Evolutionary conservation across 2,797 vertebrate species (phyloP).

Genomic region (Scolopax rusticola): DNA sequence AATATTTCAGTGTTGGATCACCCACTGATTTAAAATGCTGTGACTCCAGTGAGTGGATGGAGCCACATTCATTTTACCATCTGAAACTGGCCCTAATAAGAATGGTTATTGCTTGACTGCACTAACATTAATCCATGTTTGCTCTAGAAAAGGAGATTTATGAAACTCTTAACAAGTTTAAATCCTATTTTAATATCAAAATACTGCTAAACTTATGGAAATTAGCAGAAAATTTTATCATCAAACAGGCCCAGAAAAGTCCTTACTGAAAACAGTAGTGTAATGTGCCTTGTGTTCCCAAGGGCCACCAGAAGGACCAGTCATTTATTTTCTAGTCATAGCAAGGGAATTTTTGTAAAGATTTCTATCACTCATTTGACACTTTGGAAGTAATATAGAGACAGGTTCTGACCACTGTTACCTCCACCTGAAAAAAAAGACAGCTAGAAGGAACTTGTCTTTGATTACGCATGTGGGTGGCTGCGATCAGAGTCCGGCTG

Average conservation of each 20-base stretch:
- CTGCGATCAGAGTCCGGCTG: not conserved
- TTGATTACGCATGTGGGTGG: not conserved
- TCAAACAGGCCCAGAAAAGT: not conserved
- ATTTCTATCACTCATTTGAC: not conserved
- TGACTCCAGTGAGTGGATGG: not conserved
- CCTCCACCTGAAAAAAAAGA: not conserved
- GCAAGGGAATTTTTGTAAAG: not conserved
- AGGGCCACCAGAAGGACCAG: not conserved
- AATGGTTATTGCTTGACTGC: not conserved
- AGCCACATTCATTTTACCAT: not conserved
- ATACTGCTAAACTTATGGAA: not conserved
- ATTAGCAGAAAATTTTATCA: not conserved
- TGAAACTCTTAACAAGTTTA: not conserved
- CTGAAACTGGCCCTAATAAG: not conserved
- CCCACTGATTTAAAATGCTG: not conserved
- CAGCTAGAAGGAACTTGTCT: not conserved
- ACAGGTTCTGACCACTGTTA: not conserved
- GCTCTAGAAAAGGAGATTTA: constrained; percentile 29
- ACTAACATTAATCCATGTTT: constrained; percentile 6
- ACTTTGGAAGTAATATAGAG: not conserved
- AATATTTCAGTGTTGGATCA: not conserved
- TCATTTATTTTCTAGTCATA: not conserved
- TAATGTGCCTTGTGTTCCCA: not conserved
- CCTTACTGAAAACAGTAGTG: not conserved
- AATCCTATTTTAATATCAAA: constrained; percentile 38